Conservation (phyloP, 2,113 vertebrate genomes). For the Sialia sialis region DNA sequence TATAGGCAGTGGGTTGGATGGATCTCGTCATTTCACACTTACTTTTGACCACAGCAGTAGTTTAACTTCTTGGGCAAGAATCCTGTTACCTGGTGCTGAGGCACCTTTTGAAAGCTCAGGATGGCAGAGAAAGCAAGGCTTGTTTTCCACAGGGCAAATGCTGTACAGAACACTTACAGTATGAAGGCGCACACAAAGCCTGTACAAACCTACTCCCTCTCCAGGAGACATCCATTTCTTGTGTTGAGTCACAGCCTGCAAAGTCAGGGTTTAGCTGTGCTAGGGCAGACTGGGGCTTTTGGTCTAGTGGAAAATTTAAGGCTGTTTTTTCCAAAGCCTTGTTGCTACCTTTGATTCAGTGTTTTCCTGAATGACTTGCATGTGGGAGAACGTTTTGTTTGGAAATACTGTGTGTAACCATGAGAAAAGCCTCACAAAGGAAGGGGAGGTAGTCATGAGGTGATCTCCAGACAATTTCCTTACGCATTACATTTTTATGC, state of each 20-base stretch:
- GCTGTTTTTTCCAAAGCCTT: not conserved
- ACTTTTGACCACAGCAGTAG: not conserved
- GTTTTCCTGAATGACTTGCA: not conserved
- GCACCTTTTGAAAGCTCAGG: not conserved
- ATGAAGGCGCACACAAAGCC: not conserved
- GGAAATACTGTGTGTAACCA: not conserved
- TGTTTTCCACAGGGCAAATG: not conserved
- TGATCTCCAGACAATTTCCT: not conserved
- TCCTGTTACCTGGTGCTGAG: not conserved
- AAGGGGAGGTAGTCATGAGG: not conserved
- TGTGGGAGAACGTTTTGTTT: not conserved
- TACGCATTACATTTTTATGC: not conserved
- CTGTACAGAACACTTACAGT: fast-evolving
- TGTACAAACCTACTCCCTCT: too few species aligned
- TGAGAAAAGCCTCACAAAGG: not conserved
- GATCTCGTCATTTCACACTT: not conserved
- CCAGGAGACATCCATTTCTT: not conserved
- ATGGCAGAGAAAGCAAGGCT: not conserved
- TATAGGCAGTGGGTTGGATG: fast-evolving
- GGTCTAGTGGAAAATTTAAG: too few species aligned
- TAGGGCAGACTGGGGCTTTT: not conserved
- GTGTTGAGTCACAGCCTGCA: not conserved
- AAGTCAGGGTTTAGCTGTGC: not conserved
- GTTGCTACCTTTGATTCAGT: not conserved
- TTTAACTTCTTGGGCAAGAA: not conserved